Evolutionary conservation across 2,113 vertebrate genomes (phyloP).

Genomic region (Pelusios castaneus): DNA sequence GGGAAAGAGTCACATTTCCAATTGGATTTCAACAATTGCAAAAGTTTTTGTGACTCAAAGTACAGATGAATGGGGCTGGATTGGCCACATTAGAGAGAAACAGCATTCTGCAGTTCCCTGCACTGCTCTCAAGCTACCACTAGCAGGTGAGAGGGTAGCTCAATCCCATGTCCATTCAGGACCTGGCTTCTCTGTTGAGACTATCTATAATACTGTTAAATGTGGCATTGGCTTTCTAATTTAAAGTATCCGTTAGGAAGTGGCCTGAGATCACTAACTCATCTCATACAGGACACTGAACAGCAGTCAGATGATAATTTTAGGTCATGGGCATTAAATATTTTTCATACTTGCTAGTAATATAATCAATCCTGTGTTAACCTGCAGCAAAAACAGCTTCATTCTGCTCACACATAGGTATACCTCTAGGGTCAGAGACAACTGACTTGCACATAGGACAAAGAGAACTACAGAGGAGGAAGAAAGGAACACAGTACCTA

Average conservation of each 20-base stretch:
- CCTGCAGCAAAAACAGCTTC: not conserved
- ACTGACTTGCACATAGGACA: not conserved
- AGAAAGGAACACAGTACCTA: not conserved
- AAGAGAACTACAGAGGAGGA: not conserved
- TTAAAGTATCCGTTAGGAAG: not conserved
- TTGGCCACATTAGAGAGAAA: not conserved
- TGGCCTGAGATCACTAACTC: not conserved
- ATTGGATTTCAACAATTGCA: not conserved
- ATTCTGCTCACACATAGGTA: not conserved
- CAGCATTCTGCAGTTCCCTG: not conserved
- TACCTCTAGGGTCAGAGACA: not conserved
- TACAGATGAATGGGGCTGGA: not conserved
- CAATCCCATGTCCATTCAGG: fast-evolving
- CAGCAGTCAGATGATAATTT: not conserved
- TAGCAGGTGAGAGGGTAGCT: not conserved
- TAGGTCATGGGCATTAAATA: not conserved
- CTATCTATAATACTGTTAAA: not conserved
- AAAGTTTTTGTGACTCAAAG: not conserved
- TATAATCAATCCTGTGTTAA: not conserved
- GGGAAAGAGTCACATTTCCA: not conserved
- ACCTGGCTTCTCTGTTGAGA: not conserved
- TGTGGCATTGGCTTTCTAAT: not conserved
- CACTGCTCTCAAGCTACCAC: not conserved
- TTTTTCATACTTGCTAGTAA: not conserved
- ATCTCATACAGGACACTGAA: not conserved